phyloP scores from a whole-genome alignment of 2,797 vertebrate species.

The Perodicticus potto region DNA sequence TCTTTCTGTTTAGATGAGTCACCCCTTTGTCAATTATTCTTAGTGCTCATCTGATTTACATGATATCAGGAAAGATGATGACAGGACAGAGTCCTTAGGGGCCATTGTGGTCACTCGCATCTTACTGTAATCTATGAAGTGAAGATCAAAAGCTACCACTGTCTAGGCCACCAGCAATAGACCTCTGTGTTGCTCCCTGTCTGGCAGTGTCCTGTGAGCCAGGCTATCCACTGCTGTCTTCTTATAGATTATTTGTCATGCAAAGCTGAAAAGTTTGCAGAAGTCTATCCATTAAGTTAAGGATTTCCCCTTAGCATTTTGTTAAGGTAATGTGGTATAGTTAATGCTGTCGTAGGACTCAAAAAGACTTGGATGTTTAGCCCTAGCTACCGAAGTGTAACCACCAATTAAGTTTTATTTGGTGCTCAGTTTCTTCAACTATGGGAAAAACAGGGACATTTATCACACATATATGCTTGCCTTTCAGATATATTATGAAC shows the following conservation, averaged over 20 bases:
- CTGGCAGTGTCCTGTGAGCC: background rate
- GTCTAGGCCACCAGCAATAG: background rate
- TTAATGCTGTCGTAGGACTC: background rate
- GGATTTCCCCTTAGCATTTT: background rate
- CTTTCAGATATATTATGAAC: background rate
- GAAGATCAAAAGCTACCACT: background rate
- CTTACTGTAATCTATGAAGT: background rate
- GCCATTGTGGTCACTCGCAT: background rate
- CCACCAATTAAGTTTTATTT: background rate
- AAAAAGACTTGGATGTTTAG: background rate
- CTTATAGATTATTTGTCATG: background rate
- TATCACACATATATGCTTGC: background rate
- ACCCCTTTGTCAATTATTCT: background rate
- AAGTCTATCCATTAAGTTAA: background rate
- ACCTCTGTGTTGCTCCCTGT: background rate
- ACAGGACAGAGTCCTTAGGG: too few relatives aligned
- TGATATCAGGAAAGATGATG: background rate
- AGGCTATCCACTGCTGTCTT: background rate
- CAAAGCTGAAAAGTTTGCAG: background rate
- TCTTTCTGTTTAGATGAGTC: background rate
- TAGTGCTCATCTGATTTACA: background rate
- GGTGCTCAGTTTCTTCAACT: background rate
- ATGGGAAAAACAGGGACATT: background rate
- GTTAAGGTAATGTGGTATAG: background rate
- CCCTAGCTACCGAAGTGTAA: background rate